Percentiles rank a stretch among this genome's conserved stretches.
These are phyloP conservation scores for Pollenia angustigena DNA, from an alignment of 2,888 invertebrate genomes.

Conservation along the genomic window DNA sequence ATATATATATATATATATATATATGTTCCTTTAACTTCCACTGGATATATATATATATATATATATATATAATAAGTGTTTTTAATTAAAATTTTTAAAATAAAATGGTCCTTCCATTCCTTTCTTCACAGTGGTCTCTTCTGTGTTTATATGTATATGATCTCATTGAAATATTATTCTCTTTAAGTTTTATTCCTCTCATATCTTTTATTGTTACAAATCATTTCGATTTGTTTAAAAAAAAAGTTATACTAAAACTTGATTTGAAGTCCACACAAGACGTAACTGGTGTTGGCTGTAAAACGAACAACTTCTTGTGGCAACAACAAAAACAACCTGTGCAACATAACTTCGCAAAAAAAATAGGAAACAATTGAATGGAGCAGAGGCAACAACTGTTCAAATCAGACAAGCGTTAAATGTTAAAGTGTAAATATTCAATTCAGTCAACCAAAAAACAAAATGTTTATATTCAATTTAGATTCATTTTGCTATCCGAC, in stretches of 20 bases:
- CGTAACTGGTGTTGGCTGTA: slow-evolving; percentile 25
- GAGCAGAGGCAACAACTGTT: slow-evolving; percentile 55
- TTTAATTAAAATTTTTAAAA: no score
- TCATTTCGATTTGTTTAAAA: slow-evolving; percentile 36
- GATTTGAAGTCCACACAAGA: slow-evolving; percentile 60
- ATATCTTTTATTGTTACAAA: slow-evolving; percentile 39
- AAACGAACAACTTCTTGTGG: slow-evolving; percentile 37
- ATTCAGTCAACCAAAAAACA: slow-evolving; percentile 56
- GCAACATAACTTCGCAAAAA: slow-evolving; percentile 15
- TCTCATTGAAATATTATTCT: no score
- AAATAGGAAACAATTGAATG: slow-evolving; percentile 28
- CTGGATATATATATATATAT: no score
- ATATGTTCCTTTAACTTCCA: no score
- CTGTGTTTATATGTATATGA: no score
- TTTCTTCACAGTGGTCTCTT: no score
- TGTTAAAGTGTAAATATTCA: slow-evolving; percentile 71
- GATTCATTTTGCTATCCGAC: slow-evolving; percentile 3
- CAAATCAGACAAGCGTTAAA: slow-evolving; percentile 69
- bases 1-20: no score
- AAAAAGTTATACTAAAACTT: slow-evolving; percentile 45
- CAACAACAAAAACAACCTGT: slow-evolving; percentile 46
- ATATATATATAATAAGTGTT: no score
- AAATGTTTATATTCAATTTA: slow-evolving; percentile 24
- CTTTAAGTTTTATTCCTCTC: background rate
- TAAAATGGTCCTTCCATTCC: no score